phyloP scores from a whole-genome alignment of 2,113 vertebrate genomes.

The Pteruthius melanotis region DNA sequence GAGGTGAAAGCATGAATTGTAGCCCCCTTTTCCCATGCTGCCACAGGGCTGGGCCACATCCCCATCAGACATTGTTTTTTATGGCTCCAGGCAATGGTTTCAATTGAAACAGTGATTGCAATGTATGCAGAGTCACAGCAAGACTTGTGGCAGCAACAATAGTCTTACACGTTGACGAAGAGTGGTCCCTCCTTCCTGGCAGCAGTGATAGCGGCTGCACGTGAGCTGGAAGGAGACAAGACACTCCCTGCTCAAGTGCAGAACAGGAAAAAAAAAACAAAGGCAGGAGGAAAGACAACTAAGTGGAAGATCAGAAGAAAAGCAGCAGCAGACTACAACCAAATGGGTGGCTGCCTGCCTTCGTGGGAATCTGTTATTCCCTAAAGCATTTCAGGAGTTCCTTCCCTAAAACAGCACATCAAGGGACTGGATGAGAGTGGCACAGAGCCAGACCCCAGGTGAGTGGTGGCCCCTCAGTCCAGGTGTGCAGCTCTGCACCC shows the following conservation, averaged over 20 bases:
- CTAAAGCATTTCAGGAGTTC: neutral
- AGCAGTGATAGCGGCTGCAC: neutral
- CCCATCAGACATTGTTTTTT: neutral
- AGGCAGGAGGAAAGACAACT: neutral
- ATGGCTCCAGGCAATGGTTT: neutral
- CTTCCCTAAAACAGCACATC: neutral
- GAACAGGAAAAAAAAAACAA: neutral
- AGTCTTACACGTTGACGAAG: neutral
- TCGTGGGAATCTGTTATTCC: fast-evolving
- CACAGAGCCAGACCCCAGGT: neutral
- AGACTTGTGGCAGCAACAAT: neutral
- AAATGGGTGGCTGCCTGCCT: neutral
- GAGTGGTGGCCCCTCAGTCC: neutral
- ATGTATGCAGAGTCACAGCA: neutral
- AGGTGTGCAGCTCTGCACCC: fast-evolving
- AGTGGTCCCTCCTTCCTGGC: neutral
- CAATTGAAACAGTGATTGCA: neutral
- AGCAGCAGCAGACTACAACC: neutral
- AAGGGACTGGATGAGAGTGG: neutral
- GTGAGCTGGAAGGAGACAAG: neutral
- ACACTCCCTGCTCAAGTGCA: neutral
- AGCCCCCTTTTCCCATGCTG: neutral
- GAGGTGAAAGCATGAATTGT: neutral
- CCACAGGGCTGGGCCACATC: neutral
- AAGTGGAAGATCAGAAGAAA: neutral